A percentile compares a stretch with the other conserved stretches of the same genome.
These are phyloP conservation scores for Ctenopoma kingsleyae DNA, from an alignment of 2,797 vertebrate genomes.

Conservation along the genomic window DNA sequence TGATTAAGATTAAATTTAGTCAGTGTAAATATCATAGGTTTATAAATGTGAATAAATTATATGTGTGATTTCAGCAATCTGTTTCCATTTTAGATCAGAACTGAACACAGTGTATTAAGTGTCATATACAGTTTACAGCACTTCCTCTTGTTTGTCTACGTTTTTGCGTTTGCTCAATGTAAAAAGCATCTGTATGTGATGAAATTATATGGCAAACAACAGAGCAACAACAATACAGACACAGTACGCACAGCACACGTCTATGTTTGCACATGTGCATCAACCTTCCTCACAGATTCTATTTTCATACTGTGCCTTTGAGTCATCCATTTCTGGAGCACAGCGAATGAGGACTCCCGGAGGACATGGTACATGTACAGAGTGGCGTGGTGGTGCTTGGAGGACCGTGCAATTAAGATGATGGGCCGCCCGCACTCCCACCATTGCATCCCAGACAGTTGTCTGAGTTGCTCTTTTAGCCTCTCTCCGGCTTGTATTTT, in stretches of 20 bases:
- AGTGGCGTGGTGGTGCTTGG: constrained; percentile 71
- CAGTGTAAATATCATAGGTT: constrained; percentile 32
- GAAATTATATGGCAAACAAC: constrained; percentile 42
- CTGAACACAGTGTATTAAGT: constrained; percentile 16
- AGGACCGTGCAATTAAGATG: constrained; percentile 83
- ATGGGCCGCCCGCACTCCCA: constrained; percentile 76
- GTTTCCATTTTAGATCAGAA: constrained; percentile 32
- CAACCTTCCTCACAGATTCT: constrained; percentile 77
- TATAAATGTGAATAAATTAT: constrained; percentile 48
- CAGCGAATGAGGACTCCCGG: constrained; percentile 81
- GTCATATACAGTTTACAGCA: constrained; percentile 9
- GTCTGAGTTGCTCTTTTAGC: constrained; percentile 53
- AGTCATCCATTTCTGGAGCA: constrained; percentile 84
- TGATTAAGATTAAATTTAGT: constrained; percentile 54
- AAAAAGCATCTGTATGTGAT: constrained; percentile 47
- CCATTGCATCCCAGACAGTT: constrained; percentile 71
- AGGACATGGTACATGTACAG: constrained; percentile 74
- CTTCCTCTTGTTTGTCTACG: not conserved
- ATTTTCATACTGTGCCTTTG: constrained; percentile 85
- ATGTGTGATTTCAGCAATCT: constrained; percentile 31
- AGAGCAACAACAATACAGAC: constrained; percentile 19
- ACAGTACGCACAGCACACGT: constrained; percentile 40
- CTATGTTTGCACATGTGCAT: constrained; percentile 70
- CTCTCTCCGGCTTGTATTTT: constrained; percentile 47
- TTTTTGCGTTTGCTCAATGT: constrained; percentile 36